Evolutionary conservation across 2,797 vertebrate genomes (phyloP), one percentile per base, ranked within the genome.

Genomic region (Cyclopterus lumpus): DNA sequence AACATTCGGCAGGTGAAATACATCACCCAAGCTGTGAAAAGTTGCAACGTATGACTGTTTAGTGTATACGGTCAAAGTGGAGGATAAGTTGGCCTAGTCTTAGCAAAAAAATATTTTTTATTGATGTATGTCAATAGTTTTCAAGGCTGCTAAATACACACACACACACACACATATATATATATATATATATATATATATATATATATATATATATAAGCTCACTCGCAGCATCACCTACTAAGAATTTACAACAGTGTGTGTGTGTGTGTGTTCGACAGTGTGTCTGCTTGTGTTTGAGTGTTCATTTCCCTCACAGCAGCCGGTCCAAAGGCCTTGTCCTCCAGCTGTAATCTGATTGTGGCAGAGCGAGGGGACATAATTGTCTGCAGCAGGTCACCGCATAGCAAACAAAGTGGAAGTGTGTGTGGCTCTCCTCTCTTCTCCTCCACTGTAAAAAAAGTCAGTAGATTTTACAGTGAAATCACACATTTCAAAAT

Each of bases 331-430:
- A 70, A 74, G 85, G 84, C 81, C 78, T 76, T 55, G 85, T 90
- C 88, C 90, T 89, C 88, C 81, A 86, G 66, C 83, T 72, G 81
- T 89, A 92, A 92, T 90, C 77, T 83, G 83, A 91, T 90, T 91
- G 87, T 83, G 74, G 77, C 71, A 44, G 80, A 87, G 74, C 53
- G 67, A 82, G 76, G 63, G 82, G 80, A 80, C 75, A 66, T 89
- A 89, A 90, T 89, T 86, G 79, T 86, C 72, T 80, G 82, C 83
- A 81, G 83, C 77, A 90, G 87, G 89, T 90, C 81, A 88, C 78
- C 6, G 67, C 80, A 83, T 70, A 73, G 71, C 79, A 85, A 81
- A 78, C 76, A 71, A 71, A 73, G 22, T 62, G 67, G 75, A 38
- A 38, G 51, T 62, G 62, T 57, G 40, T 62, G 44, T 69, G 42